These are phyloP conservation scores for Entomyzon cyanotis DNA, from an alignment of 2,113 vertebrate species.

Conservation along the genomic window DNA sequence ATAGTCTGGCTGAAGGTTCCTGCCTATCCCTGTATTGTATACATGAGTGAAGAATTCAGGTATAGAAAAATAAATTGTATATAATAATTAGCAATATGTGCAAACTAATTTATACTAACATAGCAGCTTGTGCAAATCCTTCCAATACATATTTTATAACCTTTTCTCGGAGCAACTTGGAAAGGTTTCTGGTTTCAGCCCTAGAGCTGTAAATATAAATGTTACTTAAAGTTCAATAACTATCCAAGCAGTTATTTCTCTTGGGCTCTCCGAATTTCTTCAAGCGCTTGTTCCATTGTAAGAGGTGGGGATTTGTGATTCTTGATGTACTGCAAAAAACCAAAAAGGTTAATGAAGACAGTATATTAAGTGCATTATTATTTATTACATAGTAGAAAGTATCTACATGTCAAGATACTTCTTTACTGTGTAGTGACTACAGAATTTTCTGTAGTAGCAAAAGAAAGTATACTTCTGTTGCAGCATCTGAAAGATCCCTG, in stretches of 20 bases:
- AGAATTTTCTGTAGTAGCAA: not conserved
- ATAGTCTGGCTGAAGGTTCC: not conserved
- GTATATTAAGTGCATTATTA: not conserved
- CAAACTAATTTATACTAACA: not conserved
- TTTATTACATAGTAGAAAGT: not conserved
- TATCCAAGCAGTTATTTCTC: constrained; percentile 21
- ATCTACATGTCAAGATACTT: not conserved
- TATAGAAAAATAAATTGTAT: not conserved
- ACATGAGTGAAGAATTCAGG: not conserved
- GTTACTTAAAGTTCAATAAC: not conserved
- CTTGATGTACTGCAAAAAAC: constrained; percentile 76
- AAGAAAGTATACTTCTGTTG: not conserved
- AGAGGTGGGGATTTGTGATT: constrained; percentile 71
- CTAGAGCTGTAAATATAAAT: not conserved
- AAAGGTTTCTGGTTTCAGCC: not conserved
- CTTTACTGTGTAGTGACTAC: no score
- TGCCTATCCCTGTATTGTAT: fast-evolving
- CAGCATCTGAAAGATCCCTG: not conserved
- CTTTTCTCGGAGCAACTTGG: not conserved
- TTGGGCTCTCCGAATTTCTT: constrained; percentile 71
- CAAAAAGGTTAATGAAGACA: not conserved
- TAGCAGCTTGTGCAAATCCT: not conserved
- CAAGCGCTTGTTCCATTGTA: constrained; percentile 69
- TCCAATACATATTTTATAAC: not conserved
- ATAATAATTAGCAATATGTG: not conserved